Evolutionary conservation across 92 coral and sea anemone species (phyloP).

Genomic region (Palythoa grandiflora): DNA sequence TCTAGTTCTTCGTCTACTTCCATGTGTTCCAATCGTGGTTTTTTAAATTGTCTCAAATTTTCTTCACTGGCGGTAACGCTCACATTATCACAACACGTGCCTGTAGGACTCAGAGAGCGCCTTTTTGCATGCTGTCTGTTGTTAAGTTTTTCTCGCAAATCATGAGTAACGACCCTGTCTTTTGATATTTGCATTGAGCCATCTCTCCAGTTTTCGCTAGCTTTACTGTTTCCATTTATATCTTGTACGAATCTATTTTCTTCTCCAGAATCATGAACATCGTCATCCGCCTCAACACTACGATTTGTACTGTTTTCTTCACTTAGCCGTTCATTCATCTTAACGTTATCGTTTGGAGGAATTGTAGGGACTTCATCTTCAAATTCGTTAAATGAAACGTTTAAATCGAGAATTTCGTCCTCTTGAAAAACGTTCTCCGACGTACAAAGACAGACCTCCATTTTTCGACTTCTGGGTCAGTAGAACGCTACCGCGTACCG

Average conservation of each 20-base stretch:
- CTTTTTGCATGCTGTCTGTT: not conserved
- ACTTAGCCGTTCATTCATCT: not conserved
- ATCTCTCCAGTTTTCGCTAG: not conserved
- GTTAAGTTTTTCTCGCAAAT: slow-evolving; percentile 15
- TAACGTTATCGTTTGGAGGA: not conserved
- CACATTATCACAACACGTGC: not conserved
- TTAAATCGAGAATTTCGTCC: slow-evolving; percentile 72
- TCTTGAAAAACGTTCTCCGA: not conserved
- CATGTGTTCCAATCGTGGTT: slow-evolving; percentile 36
- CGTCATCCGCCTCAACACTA: not conserved
- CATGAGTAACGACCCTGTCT: not conserved
- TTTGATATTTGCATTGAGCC: not conserved
- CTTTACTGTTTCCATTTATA: not conserved
- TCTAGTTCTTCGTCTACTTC: slow-evolving; percentile 13
- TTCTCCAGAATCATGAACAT: not conserved
- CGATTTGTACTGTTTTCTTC: not conserved
- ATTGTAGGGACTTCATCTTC: slow-evolving; percentile 68
- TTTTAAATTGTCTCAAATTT: slow-evolving; percentile 4
- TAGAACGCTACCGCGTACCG: not conserved
- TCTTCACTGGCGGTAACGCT: not conserved
- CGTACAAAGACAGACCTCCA: slow-evolving; percentile 62
- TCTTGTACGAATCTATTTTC: not conserved
- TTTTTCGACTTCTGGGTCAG: slow-evolving; percentile 35
- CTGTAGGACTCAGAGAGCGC: not conserved
- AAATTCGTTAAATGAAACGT: slow-evolving; percentile 82